These are phyloP conservation scores for Akabosia matsudoensis DNA, from an alignment of 1,140 invertebrate genomes.

Conservation along the genomic window DNA sequence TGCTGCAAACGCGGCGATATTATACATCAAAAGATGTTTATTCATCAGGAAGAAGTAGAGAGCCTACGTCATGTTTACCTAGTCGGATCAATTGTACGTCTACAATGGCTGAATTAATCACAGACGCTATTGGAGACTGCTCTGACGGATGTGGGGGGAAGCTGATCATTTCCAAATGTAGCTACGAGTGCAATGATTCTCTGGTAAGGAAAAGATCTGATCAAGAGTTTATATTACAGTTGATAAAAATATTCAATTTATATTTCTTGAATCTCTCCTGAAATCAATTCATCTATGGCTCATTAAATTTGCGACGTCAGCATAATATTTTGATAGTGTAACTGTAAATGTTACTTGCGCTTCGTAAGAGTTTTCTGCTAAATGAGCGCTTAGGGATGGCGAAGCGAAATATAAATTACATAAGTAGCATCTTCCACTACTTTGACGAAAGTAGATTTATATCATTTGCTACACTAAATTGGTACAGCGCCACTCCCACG, in stretches of 20 bases:
- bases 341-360: background rate
- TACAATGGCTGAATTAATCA: conserved; percentile 34
- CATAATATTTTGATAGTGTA: background rate
- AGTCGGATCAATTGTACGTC: conserved; percentile 33
- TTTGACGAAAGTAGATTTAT: too few relatives aligned
- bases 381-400: background rate
- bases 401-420: too few relatives aligned
- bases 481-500: too few relatives aligned
- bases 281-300: background rate
- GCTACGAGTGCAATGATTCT: conserved; percentile 16
- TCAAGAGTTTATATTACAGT: background rate
- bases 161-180: conserved; percentile 41
- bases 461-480: too few relatives aligned
- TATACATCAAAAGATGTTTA: background rate
- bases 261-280: background rate
- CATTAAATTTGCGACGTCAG: background rate
- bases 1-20: background rate
- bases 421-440: too few relatives aligned
- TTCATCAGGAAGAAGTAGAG: background rate
- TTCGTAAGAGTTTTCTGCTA: background rate
- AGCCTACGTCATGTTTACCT: conserved; percentile 36
- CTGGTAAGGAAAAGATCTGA: background rate
- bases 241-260: background rate
- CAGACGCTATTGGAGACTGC: conserved; percentile 31
- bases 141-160: conserved; percentile 36